phyloP scores from a whole-genome alignment of 2,888 invertebrate species.

The Lithodes maja region DNA sequence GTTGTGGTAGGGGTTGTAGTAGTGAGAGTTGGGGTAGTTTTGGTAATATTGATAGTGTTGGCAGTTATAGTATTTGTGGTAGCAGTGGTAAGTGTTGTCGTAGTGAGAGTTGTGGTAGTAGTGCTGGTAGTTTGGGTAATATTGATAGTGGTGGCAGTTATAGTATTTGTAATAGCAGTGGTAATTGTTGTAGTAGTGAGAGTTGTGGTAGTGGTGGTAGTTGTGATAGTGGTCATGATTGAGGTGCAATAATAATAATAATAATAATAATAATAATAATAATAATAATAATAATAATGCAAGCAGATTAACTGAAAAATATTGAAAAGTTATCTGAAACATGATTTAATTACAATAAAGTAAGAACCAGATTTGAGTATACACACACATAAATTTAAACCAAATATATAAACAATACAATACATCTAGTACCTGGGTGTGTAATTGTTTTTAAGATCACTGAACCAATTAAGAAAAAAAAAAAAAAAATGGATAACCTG shows the following conservation, averaged over 20 bases:
- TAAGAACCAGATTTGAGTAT: no score
- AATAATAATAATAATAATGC: background rate
- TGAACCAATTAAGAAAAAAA: no score
- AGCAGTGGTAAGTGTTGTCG: background rate
- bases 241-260: background rate
- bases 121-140: background rate
- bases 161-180: background rate
- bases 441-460: no score
- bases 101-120: background rate
- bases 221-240: background rate
- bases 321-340: no score
- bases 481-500: no score
- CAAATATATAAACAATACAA: no score
- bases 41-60: background rate
- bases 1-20: background rate
- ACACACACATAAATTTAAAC: no score
- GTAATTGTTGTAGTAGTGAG: background rate
- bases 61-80: background rate
- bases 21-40: background rate
- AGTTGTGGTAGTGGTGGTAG: background rate
- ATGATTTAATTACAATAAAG: no score
- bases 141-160: background rate
- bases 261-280: slow-evolving; percentile 8
- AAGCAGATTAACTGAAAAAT: no score
- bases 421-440: no score